Percentiles rank a stretch among this genome's conserved stretches.
Conservation (phyloP, 1,140 invertebrate species). For the Adoxophyes honmai region DNA sequence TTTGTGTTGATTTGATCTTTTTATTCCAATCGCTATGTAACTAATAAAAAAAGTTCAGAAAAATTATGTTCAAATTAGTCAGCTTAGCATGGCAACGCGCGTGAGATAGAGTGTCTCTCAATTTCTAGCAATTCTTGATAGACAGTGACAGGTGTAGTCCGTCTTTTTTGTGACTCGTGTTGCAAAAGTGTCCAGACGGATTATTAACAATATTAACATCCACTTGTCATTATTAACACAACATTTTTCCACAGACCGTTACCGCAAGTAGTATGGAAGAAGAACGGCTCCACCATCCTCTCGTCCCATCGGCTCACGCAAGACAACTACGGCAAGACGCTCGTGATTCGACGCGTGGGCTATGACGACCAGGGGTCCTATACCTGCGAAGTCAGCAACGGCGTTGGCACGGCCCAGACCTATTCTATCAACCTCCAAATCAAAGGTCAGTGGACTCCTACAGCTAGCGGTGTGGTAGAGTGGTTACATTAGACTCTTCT, state of each 20-base stretch:
- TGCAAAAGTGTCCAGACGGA: too few species aligned
- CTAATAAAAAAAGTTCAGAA: too few species aligned
- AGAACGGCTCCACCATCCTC: slow-evolving; percentile 83
- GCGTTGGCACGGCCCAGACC: slow-evolving; percentile 88
- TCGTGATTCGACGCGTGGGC: slow-evolving; percentile 90
- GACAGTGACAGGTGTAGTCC: too few species aligned
- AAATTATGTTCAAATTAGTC: too few species aligned
- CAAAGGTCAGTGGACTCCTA: slow-evolving; percentile 76
- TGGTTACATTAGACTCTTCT: too few species aligned
- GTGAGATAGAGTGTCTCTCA: too few species aligned
- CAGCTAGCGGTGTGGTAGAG: background rate
- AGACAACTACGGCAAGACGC: slow-evolving; percentile 94
- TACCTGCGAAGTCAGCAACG: slow-evolving; percentile 94
- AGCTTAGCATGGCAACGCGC: too few species aligned
- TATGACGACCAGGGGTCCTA: slow-evolving; percentile 93
- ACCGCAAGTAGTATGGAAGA: slow-evolving; percentile 90
- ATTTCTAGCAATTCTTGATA: too few species aligned
- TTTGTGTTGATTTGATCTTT: too few species aligned
- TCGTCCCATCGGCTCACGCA: slow-evolving; percentile 87
- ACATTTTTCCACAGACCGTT: slow-evolving; percentile 77
- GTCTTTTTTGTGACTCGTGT: too few species aligned
- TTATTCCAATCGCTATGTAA: too few species aligned
- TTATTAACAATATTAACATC: too few species aligned
- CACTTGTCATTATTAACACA: slow-evolving; percentile 7
- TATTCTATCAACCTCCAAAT: slow-evolving; percentile 91